Evolutionary conservation across 2,113 vertebrate species (phyloP).

Genomic region (Lophotis ruficrista): DNA sequence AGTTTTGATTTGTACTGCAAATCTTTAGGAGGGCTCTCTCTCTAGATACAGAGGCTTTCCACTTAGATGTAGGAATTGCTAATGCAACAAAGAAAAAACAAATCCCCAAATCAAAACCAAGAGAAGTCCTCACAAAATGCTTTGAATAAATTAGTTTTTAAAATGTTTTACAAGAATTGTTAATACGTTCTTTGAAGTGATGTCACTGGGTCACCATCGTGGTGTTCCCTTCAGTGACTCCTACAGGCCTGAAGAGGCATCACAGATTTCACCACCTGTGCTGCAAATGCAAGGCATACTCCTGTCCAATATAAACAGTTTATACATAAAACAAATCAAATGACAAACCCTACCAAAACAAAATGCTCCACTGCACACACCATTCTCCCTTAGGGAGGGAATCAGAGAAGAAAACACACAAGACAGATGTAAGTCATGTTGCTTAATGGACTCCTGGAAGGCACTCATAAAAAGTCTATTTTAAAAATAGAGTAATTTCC

Average conservation of each 20-base stretch:
- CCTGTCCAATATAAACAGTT: not conserved
- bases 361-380: not conserved
- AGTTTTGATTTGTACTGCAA: not conserved
- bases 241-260: not conserved
- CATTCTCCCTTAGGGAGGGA: not conserved
- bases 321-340: not conserved
- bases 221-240: not conserved
- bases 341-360: not conserved
- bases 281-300: not conserved
- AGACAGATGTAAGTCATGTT: constrained; percentile 1
- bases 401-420: not conserved
- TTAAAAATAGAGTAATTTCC: constrained; percentile 6
- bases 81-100: not conserved
- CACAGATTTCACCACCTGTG: not conserved
- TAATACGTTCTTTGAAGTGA: not conserved
- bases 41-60: not conserved
- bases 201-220: fast-evolving
- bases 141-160: not conserved
- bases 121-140: not conserved
- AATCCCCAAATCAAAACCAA: not conserved
- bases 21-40: not conserved
- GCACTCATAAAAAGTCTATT: not conserved
- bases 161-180: not conserved
- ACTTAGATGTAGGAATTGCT: not conserved
- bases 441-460: not conserved